Base-by-base conservation (phyloP, 2,797 vertebrate genomes). In the Gouania willdenowi region DNA sequence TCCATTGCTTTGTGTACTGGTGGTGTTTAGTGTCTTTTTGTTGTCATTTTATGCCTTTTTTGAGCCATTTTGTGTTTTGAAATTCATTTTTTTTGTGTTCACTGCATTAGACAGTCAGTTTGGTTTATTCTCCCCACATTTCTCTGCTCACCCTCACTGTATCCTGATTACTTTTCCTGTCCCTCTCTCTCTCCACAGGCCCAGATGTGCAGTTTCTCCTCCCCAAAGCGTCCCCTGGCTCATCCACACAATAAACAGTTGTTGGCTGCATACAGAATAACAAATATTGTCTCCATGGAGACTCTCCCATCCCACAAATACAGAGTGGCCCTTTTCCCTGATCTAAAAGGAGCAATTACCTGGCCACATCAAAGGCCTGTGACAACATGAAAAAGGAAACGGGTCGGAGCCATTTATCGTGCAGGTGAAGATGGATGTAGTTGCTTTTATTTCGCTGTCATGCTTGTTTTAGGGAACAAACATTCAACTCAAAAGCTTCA, bases 331-430 rank as follows among this genome's bases (percentile, higher is more conserved):
- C 71, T 71, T 71, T 75, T 65, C 9, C n/a, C 49, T 77, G 56
- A 85, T 85, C 79, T 81, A 83, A 85, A 83, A 80, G 83, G 83
- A 84, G 80, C 77, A 89, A 88, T 89, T 89, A 88, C 82, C 80
- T 81, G 79, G 76, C 82, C 83, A 87, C 84, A 87, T 88, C 84
- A 89, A 88, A 88, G 79, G 82, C 67, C 46, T 66, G 58, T 53
- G 39, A 79, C 52, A 3, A 34, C 66, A 77, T 74, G 54, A 81
- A 76, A 79, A 77, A 60, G 63, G 53, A 74, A 68, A 71, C 37
- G 41, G 33, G 62, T 38, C 46, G 42, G 29, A 54, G 64, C 67
- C 56, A 66, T 76, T 81, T 66, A 75, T 50, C 60, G 63, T 39
- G 46, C 73, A 80, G 73, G 61, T 77, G 69, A 60, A 55, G 61